Percentiles rank a stretch among this genome's conserved stretches.
Conservation (phyloP, 2,888 invertebrate genomes). For the Clepsis dumicolana region DNA sequence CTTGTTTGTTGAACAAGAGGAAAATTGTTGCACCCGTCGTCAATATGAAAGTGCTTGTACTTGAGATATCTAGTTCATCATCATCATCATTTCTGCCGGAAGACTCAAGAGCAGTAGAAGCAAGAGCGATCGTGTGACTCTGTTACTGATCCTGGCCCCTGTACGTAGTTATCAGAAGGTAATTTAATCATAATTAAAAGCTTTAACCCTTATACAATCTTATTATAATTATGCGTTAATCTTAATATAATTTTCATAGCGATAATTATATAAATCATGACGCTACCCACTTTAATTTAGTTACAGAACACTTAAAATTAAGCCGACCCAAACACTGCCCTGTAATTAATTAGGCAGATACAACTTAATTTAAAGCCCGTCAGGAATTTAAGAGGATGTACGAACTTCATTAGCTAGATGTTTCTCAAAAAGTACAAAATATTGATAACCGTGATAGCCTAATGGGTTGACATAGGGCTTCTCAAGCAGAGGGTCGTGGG, state of each 20-base stretch:
- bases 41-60: too few relatives aligned
- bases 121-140: too few relatives aligned
- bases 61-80: too few relatives aligned
- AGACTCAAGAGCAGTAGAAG: too few relatives aligned
- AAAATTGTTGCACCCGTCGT: too few relatives aligned
- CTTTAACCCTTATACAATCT: background rate
- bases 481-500: too few relatives aligned
- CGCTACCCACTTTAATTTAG: background rate
- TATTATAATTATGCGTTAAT: background rate
- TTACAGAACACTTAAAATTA: slow-evolving; percentile 6
- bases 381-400: slow-evolving; percentile 14
- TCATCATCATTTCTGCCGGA: too few relatives aligned
- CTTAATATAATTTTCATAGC: background rate
- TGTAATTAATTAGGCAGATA: slow-evolving; percentile 23
- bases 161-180: background rate
- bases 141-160: too few relatives aligned
- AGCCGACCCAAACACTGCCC: slow-evolving; percentile 9
- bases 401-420: too few relatives aligned
- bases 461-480: too few relatives aligned
- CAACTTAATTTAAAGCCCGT: slow-evolving; percentile 19
- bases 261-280: slow-evolving; percentile 4
- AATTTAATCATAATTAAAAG: background rate
- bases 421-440: too few relatives aligned
- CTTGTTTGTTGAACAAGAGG: background rate
- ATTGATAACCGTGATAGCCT: too few relatives aligned